These are phyloP conservation scores for Clanis bilineata DNA, from an alignment of 2,888 invertebrate genomes.

Conservation along the genomic window DNA sequence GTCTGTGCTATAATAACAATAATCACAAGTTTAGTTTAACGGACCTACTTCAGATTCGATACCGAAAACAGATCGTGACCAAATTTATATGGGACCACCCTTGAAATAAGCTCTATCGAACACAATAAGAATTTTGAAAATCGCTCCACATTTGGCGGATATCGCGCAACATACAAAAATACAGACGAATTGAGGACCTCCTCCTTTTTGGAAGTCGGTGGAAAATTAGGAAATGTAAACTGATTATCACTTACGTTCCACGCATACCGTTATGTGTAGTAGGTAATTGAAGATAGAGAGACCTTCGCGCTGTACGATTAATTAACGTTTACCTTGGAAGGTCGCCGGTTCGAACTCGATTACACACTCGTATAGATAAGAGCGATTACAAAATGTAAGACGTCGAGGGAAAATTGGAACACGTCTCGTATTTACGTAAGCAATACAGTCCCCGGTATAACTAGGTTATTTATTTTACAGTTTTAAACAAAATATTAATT, in stretches of 20 bases:
- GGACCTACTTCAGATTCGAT: too few species aligned
- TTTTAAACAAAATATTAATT: too few species aligned
- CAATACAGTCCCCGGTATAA: background rate
- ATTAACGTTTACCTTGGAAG: slow-evolving; percentile 12
- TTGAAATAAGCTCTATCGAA: too few species aligned
- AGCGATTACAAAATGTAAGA: slow-evolving; percentile 3
- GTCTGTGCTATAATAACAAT: too few species aligned
- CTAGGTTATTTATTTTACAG: background rate
- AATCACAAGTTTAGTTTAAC: too few species aligned
- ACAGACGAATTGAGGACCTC: too few species aligned
- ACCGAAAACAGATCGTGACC: too few species aligned
- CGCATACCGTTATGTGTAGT: background rate
- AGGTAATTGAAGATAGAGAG: background rate
- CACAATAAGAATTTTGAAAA: too few species aligned
- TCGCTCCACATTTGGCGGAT: too few species aligned
- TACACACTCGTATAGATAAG: background rate
- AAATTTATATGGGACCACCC: too few species aligned
- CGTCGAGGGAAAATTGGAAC: background rate
- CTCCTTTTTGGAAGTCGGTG: too few species aligned
- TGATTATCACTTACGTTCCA: background rate
- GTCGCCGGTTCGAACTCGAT: slow-evolving; percentile 12
- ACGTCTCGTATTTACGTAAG: background rate
- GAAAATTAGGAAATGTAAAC: background rate
- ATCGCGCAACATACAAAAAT: too few species aligned
- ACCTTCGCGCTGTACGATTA: background rate